Evolutionary conservation across 23 tunicate genomes (phyloP).

Genomic region (Ciona savignyi): DNA sequence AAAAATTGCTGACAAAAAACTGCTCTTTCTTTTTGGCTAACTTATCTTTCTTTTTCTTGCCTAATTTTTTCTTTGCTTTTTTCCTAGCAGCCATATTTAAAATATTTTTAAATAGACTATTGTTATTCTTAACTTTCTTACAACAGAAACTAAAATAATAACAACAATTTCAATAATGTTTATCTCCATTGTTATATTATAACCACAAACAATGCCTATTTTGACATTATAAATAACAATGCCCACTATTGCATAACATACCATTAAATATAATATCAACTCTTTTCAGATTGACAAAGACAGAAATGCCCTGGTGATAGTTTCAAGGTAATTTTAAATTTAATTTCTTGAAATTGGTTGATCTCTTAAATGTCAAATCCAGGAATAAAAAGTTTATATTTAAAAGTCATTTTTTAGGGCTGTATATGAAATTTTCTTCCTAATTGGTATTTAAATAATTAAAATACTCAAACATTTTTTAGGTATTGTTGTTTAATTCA

Average conservation of each 20-base stretch:
- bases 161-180: neutral
- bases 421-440: too few species aligned
- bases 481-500: too few species aligned
- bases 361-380: too few species aligned
- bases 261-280: neutral
- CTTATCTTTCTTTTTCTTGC: constrained; percentile 2
- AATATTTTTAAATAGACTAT: neutral
- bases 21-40: neutral
- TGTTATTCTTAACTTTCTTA: too few species aligned
- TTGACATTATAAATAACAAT: neutral
- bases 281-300: constrained; percentile 15
- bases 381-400: too few species aligned
- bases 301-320: constrained; percentile 19
- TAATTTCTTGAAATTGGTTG: too few species aligned
- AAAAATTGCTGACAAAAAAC: constrained; percentile 19
- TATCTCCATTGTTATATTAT: neutral
- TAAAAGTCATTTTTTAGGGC: too few species aligned
- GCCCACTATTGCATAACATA: neutral
- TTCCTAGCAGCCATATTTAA: neutral
- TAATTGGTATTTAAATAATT: too few species aligned
- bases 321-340: constrained; percentile 15
- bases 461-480: too few species aligned
- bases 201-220: neutral
- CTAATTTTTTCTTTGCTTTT: neutral
- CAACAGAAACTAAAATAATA: too few species aligned